These are phyloP conservation scores for Pediacus dermestoides DNA, from an alignment of 2,888 invertebrate species.

Conservation along the genomic window DNA sequence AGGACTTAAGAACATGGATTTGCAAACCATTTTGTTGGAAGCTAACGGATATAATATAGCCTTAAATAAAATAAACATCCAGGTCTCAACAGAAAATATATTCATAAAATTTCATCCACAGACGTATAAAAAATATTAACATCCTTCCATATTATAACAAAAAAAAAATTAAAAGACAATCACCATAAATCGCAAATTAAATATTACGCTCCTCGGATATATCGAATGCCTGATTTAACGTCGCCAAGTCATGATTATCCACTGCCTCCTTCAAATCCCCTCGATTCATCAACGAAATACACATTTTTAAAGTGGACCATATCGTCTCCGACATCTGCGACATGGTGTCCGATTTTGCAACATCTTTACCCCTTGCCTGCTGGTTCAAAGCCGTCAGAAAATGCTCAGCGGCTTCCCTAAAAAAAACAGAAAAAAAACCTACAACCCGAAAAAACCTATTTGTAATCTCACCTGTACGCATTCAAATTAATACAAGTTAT, in stretches of 20 bases:
- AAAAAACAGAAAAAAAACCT: conserved; percentile 25
- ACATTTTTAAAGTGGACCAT: conserved; percentile 90
- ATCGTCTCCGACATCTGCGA: conserved; percentile 84
- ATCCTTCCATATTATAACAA: too few species aligned
- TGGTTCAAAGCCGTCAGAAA: conserved; percentile 89
- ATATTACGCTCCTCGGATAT: too few species aligned
- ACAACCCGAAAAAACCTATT: not conserved
- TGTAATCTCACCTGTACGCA: conserved; percentile 64
- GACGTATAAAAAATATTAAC: too few species aligned
- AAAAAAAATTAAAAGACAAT: too few species aligned
- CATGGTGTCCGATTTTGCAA: conserved; percentile 45
- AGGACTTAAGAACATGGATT: too few species aligned
- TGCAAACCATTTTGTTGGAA: too few species aligned
- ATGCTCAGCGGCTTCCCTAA: conserved; percentile 91
- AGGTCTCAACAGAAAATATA: too few species aligned
- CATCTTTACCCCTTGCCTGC: conserved; percentile 73
- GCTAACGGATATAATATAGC: too few species aligned
- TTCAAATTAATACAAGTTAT: conserved; percentile 96
- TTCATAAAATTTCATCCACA: too few species aligned
- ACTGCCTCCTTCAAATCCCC: conserved; percentile 61
- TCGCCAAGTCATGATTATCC: conserved; percentile 59
- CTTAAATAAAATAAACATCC: too few species aligned
- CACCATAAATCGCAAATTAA: too few species aligned
- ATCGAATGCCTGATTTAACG: conserved; percentile 61
- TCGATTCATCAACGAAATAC: conserved; percentile 75